Conservation (phyloP, 2,888 invertebrate genomes). For the Drosophila subquinaria region DNA sequence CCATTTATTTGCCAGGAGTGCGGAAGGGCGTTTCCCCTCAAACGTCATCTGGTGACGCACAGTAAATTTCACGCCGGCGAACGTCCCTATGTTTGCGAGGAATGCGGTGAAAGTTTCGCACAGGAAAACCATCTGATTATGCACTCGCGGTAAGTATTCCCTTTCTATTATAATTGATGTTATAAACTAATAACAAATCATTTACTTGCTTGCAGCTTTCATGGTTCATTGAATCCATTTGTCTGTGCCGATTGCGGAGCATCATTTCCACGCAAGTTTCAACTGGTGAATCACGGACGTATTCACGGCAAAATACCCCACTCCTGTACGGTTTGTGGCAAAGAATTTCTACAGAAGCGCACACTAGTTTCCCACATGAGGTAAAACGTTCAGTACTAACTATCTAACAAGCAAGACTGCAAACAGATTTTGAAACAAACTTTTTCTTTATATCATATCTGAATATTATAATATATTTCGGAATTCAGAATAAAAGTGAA, state of each 20-base stretch:
- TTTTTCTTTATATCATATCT: too few species aligned
- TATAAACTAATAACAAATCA: background rate
- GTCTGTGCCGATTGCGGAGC: slow-evolving; percentile 96
- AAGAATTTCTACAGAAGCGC: slow-evolving; percentile 94
- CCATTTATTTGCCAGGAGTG: slow-evolving; percentile 94
- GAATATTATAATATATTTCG: too few species aligned
- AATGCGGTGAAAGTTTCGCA: slow-evolving; percentile 97
- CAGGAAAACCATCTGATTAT: slow-evolving; percentile 91
- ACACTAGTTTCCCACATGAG: slow-evolving; percentile 93
- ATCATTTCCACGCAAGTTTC: slow-evolving; percentile 94
- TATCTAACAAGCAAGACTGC: too few species aligned
- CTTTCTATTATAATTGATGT: too few species aligned
- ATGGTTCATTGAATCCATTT: slow-evolving; percentile 98
- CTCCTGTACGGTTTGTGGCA: slow-evolving; percentile 92
- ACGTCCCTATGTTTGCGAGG: slow-evolving; percentile 93
- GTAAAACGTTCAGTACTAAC: slow-evolving; percentile 81
- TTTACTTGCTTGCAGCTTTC: slow-evolving; percentile 87
- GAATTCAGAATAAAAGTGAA: too few species aligned
- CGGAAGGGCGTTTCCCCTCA: slow-evolving; percentile 92
- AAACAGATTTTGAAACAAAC: too few species aligned
- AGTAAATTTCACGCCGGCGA: slow-evolving; percentile 95
- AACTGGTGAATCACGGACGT: slow-evolving; percentile 93
- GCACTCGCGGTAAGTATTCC: slow-evolving; percentile 85
- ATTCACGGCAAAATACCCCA: slow-evolving; percentile 93
- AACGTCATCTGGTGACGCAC: slow-evolving; percentile 93